Percentiles rank a stretch among this genome's conserved stretches.
Conservation (phyloP, 2,113 vertebrate species). For the Delphinus delphis region DNA sequence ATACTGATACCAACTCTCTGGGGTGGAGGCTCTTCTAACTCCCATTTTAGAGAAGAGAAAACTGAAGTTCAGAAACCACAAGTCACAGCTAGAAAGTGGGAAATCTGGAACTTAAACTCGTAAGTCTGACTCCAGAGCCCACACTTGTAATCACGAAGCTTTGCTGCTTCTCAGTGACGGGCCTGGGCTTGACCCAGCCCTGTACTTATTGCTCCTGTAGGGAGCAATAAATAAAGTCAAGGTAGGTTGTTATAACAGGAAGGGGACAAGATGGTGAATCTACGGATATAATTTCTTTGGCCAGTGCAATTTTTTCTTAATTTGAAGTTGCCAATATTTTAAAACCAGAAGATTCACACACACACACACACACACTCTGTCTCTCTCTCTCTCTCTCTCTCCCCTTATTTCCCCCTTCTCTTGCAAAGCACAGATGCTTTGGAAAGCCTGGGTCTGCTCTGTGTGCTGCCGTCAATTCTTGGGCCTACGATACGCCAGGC, state of each 20-base stretch:
- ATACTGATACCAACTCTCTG: background rate
- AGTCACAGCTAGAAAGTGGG: background rate
- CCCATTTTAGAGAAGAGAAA: background rate
- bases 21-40: background rate
- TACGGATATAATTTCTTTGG: background rate
- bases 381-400: too few relatives aligned
- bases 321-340: background rate
- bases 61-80: background rate
- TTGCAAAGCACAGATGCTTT: background rate
- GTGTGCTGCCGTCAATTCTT: background rate
- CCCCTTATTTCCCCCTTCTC: background rate
- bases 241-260: background rate
- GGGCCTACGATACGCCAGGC: background rate
- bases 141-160: too few relatives aligned
- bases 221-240: background rate
- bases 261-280: background rate
- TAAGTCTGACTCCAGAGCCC: background rate
- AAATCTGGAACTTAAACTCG: background rate
- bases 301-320: background rate
- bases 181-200: background rate
- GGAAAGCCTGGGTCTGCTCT: background rate
- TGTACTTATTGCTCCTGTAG: background rate
- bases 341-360: background rate
- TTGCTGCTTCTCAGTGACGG: background rate
- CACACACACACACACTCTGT: background rate